phyloP scores from a whole-genome alignment of 2,888 invertebrate species.

The Drosophila lacicola region DNA sequence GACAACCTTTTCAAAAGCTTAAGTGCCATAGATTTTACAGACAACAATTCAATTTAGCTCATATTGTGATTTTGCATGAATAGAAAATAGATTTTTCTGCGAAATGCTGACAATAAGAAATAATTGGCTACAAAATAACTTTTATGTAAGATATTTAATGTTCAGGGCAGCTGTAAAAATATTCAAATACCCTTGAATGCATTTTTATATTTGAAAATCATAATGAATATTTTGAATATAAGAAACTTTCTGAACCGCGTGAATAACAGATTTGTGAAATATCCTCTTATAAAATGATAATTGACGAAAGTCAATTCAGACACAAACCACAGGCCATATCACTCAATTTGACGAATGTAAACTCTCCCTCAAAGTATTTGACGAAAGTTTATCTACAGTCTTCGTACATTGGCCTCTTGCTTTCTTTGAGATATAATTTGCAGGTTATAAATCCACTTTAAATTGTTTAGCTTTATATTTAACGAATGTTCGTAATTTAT shows the following conservation, averaged over 20 bases:
- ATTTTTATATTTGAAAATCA: no score
- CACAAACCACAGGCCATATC: neutral
- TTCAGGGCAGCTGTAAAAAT: neutral
- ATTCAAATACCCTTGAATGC: neutral
- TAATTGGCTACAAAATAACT: constrained; percentile 19
- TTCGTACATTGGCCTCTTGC: neutral
- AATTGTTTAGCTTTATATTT: neutral
- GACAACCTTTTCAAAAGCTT: constrained; percentile 24
- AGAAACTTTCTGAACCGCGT: no score
- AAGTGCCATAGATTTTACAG: constrained; percentile 22
- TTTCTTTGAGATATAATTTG: neutral
- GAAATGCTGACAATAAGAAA: constrained; percentile 17
- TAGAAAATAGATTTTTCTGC: constrained; percentile 28
- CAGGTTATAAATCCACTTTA: neutral
- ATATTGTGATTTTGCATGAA: constrained; percentile 23
- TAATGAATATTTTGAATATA: no score
- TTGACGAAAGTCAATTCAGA: neutral
- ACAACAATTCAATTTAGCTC: constrained; percentile 13
- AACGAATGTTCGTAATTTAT: neutral
- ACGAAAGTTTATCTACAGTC: neutral
- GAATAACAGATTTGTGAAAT: no score
- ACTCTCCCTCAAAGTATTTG: no score
- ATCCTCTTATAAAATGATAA: neutral
- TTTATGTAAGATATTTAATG: neutral
- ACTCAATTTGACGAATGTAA: no score